Evolutionary conservation across 2,797 vertebrate species (phyloP).

Genomic region (Myripristis murdjan): DNA sequence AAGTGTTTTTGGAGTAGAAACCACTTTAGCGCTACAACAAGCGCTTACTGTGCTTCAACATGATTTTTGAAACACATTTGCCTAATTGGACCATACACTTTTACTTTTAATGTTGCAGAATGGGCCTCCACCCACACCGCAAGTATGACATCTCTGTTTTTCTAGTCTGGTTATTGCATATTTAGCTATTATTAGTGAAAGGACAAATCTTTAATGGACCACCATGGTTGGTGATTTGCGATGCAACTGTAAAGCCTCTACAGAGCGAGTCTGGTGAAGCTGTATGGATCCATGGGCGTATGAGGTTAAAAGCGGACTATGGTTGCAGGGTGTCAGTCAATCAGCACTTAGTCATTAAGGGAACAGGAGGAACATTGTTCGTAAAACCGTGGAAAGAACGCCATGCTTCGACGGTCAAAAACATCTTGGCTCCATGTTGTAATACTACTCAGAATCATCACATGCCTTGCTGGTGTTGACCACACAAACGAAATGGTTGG

Average conservation of each 20-base stretch:
- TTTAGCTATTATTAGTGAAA: conserved; percentile 21
- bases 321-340: conserved; percentile 38
- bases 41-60: no score
- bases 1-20: no score
- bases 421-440: conserved; percentile 1
- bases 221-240: conserved; percentile 19
- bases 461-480: conserved; percentile 30
- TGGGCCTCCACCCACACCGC: conserved; percentile 1
- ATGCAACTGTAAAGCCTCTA: conserved; percentile 35
- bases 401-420: conserved; percentile 15
- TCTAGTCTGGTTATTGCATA: conserved; percentile 14
- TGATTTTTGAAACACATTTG: no score
- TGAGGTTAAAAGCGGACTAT: conserved; percentile 36
- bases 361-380: conserved; percentile 7
- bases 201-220: conserved; percentile 14
- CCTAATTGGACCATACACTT: no score
- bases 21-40: no score
- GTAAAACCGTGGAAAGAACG: conserved; percentile 13
- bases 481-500: conserved; percentile 12
- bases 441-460: conserved; percentile 52
- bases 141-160: conserved; percentile 6
- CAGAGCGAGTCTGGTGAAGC: conserved; percentile 22
- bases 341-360: conserved; percentile 20
- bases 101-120: no score
- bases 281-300: conserved; percentile 30